These are phyloP conservation scores for Phyllostomus hastatus DNA, from an alignment of 2,113 vertebrate genomes.

Conservation along the genomic window DNA sequence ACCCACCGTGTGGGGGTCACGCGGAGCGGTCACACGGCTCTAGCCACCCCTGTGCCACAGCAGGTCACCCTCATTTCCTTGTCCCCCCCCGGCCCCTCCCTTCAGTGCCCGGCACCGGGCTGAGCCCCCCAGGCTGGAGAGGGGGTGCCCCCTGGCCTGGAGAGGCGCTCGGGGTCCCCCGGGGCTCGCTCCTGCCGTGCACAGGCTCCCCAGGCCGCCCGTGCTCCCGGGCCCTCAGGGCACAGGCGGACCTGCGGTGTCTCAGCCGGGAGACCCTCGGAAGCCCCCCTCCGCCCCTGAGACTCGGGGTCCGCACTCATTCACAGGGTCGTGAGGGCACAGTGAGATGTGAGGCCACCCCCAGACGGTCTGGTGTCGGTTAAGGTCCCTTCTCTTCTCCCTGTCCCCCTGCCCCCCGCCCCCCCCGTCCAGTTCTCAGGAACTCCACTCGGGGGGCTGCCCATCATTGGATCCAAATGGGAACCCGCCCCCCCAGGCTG, in stretches of 20 bases:
- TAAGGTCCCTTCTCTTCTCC: fast-evolving
- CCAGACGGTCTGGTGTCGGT: fast-evolving
- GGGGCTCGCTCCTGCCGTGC: fast-evolving
- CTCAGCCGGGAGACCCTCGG: fast-evolving
- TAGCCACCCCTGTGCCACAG: fast-evolving
- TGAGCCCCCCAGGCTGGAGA: neutral
- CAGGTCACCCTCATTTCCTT: fast-evolving
- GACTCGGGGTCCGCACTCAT: fast-evolving
- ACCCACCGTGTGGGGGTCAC: fast-evolving
- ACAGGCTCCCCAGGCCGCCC: neutral
- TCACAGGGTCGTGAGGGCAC: neutral
- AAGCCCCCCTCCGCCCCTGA: neutral
- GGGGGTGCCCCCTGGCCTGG: neutral
- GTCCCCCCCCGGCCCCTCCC: no score
- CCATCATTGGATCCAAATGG: fast-evolving
- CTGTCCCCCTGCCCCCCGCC: no score
- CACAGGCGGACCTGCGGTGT: fast-evolving
- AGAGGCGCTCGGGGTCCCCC: neutral
- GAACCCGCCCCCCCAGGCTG: neutral
- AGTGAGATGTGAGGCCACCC: fast-evolving
- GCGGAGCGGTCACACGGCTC: fast-evolving
- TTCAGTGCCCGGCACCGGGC: fast-evolving
- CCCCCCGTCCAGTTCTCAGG: neutral
- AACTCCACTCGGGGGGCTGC: fast-evolving
- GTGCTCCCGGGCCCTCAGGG: neutral